Base-by-base conservation (phyloP, 2,113 vertebrate genomes). In the Atrichornis clamosus region DNA sequence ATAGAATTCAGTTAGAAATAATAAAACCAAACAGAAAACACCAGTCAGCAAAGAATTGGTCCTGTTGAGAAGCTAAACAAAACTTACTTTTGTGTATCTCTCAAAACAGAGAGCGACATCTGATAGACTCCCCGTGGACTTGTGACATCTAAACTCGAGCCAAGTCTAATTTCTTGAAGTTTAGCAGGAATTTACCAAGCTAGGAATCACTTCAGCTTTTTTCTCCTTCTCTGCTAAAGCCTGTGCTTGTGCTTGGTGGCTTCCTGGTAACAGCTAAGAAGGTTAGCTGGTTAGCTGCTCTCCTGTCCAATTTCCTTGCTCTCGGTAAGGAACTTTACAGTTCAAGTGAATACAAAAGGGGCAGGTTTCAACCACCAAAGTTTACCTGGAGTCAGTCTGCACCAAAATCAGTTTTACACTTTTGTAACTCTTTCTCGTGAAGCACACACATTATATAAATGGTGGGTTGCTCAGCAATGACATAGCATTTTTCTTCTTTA, bases 71-170 rank as follows among this genome's bases (percentile, higher is more conserved):
- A 50, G 18, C 63, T 50, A 37, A 69, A 53, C 27, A 75, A 91
- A 84, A 37, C 12, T 41, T 39, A 52, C 10, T 65, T 92, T 35
- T 28, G 20, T 28, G 37, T 9, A 35, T 16, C 3, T 24, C 79
- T 65, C 33, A 58, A 35, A 92, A 58, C 17, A 73, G n/a, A 89
- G 21, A 72, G 14, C 64, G n/a, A 42, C 6, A 33, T 24, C 35
- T 3, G 8, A 55, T 0, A 56, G 64, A 81, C 16, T 59, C 30
- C 30, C 22, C 35, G n/a, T 0, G 0, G 28, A 67, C 22, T 42
- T 70, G 16, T 39, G 37, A 35, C 2, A 22, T 41, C 44, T 69
- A 28, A 85, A 78, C 39, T 67, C 32, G 27, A 19, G 74, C 11
- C 33, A 73, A 53, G 67, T 59, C 35, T 55, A 41, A 23, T 52